Evolutionary conservation across 1,140 invertebrate species (phyloP), one percentile per base, ranked within the genome.

Genomic region (Drosophila bifasciata): DNA sequence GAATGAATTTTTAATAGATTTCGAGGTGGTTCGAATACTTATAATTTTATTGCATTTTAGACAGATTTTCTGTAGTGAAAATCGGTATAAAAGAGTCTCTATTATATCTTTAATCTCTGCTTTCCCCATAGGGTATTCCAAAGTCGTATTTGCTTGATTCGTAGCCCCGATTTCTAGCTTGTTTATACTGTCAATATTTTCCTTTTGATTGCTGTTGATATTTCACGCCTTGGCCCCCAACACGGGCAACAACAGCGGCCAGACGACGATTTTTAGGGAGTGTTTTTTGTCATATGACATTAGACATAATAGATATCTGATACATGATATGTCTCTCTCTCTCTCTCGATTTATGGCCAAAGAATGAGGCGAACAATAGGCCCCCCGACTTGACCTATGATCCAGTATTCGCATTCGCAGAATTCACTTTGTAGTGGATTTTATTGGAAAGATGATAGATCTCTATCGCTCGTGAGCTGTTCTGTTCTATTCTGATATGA

Each of bases 211-310:
- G 61, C 53, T 79, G 56, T 78, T 81, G 68, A 83, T 88, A 86
- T 81, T 88, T 86, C 78, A 88, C 83, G 83, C 83, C 83, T 81
- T 46, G 55, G 61, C 58, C 76, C 72, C n/a, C n/a, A n/a, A n/a
- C 64, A 49, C 50, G 32, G 72, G 46, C 56, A 66, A 66, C 48
- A 60, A 25, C 25, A 60, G 45, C 25, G 57, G 45, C 25, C 60
- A 64, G 66, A 53, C 46, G 41, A 45, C 43, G 53, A 64, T 32
- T 56, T 56, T 49, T 64, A 75, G 60, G 77, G 83, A 62, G 83
- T 81, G 81, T 76, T 75, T 40, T 49, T 55, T 46, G 49, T 44
- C 56, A 67, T 58, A 51, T 51, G 58, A 74, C 76, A 79, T 71
- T 78, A 55, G 74, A 72, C 68, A 79, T 79, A 79, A 79, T 75